Evolutionary conservation across 1,140 invertebrate species (phyloP), one percentile per base, ranked within the genome.

Genomic region (Teleogryllus occipitalis): DNA sequence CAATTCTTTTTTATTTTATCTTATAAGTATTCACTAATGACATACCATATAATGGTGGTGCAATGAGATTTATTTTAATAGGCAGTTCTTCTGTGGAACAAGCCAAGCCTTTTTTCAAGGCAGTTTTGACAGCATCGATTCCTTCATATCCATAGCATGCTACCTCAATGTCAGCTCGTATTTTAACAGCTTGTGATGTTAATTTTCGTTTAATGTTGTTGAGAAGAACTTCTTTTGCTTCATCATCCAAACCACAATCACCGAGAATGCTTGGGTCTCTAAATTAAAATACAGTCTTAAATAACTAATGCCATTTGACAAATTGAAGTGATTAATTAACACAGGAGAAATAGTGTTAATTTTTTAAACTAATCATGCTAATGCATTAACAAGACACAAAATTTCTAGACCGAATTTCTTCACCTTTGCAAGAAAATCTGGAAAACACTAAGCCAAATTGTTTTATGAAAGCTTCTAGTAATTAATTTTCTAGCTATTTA

Each of bases 71-170:
- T 83, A 99, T 99, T 88, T 98, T 98, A 82, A 99, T 97, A 8
- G 96, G 96, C 87, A 99, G 91, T 82, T 97, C 95, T 83, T 95
- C 93, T 8, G 95, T 98, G 7, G 97, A 98, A 72, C 96, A 89
- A 77, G 93, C 92, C n/a, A 99, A 90, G 7, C 98, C 98, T 85
- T 95, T 91, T 86, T 92, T 94, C 7, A 99, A 87, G 0, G 98
- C 97, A 80, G 92, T 89, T 87, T 99, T 99, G 0, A 99, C 97
- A 72, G 98, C 98, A 90, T 99, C 98, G 83, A 99, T 98, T 47
- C 98, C 98, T 87, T 99, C 98, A 85, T 98, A 99, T 7, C 95
- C 97, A 85, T 98, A 99, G 87, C 98, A 99, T 0, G 97, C 97
- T 83, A 98, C 98, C 88, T 99, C 97, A 84, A 99, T 96, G 85